Percentiles rank a stretch among this genome's conserved stretches.
Conservation (phyloP, 2,113 vertebrate genomes). For the Cnemophilus loriae region DNA sequence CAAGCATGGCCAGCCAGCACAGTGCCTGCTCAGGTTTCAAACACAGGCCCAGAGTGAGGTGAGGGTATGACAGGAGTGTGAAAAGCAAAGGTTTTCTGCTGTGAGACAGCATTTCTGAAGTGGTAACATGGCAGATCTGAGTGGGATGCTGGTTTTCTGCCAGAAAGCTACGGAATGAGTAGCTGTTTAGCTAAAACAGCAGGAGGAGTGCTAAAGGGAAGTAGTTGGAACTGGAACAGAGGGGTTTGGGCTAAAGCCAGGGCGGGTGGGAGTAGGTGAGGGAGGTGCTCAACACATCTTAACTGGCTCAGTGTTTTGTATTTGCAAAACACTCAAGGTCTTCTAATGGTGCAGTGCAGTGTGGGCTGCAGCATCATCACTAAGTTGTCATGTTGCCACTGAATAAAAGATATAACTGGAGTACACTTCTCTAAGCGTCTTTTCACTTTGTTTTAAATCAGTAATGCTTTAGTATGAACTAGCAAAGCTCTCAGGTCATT, state of each 20-base stretch:
- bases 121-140: background rate
- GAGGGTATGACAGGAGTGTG: background rate
- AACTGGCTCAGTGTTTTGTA: background rate
- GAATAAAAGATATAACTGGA: background rate
- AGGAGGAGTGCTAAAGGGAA: background rate
- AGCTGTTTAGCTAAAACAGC: background rate
- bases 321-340: constrained; percentile 32
- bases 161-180: background rate
- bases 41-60: background rate
- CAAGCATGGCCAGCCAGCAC: background rate
- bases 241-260: background rate
- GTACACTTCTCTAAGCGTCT: background rate
- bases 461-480: background rate
- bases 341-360: background rate
- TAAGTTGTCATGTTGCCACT: background rate
- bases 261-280: constrained; percentile 3
- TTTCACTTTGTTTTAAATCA: background rate
- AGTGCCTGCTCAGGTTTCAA: background rate
- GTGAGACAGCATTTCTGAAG: background rate
- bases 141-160: constrained; percentile 1
- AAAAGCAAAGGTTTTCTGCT: background rate
- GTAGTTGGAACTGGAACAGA: background rate
- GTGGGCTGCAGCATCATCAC: background rate
- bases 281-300: background rate
- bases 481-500: background rate